Evolutionary conservation across 92 coral and sea anemone species (phyloP).

Genomic region (Isaurus tuberculatus): DNA sequence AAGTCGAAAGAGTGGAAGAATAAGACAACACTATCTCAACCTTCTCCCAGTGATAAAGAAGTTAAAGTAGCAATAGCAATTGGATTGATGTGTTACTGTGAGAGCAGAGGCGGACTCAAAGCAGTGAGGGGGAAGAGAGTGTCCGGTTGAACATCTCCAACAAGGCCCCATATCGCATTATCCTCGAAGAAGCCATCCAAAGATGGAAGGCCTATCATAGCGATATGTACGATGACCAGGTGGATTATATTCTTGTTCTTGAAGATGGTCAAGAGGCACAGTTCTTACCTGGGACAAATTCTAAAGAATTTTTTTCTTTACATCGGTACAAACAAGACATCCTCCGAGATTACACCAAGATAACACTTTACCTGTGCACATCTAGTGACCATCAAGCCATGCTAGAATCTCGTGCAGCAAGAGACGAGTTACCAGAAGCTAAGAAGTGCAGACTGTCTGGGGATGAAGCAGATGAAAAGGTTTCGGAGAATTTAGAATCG

Average conservation of each 20-base stretch:
- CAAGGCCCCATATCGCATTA: conserved; percentile 13
- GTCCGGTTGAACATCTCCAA: conserved; percentile 24
- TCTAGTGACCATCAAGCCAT: conserved; percentile 31
- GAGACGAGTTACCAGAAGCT: conserved; percentile 30
- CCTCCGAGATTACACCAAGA: conserved; percentile 50
- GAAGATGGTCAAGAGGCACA: conserved; percentile 56
- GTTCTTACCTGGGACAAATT: conserved; percentile 52
- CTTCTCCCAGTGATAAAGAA: conserved; percentile 7
- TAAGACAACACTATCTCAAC: background rate
- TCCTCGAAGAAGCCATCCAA: conserved; percentile 2
- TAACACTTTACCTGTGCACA: conserved; percentile 49
- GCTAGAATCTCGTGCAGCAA: conserved; percentile 21
- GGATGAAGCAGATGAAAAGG: conserved; percentile 29
- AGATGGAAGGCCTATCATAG: conserved; percentile 45
- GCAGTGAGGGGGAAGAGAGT: conserved; percentile 30
- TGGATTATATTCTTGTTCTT: conserved; percentile 47
- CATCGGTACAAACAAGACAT: conserved; percentile 43
- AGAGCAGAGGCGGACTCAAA: background rate
- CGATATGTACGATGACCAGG: conserved; percentile 39
- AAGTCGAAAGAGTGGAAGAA: background rate
- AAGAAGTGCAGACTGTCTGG: conserved; percentile 32
- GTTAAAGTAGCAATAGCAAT: background rate
- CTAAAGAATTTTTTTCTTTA: conserved; percentile 43
- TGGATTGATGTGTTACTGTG: conserved; percentile 20
- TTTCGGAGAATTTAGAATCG: conserved; percentile 19